Percentiles rank a stretch among this genome's conserved stretches.
Evolutionary conservation across 2,113 vertebrate species (phyloP).

Genomic region (Pontoporia blainvillei): DNA sequence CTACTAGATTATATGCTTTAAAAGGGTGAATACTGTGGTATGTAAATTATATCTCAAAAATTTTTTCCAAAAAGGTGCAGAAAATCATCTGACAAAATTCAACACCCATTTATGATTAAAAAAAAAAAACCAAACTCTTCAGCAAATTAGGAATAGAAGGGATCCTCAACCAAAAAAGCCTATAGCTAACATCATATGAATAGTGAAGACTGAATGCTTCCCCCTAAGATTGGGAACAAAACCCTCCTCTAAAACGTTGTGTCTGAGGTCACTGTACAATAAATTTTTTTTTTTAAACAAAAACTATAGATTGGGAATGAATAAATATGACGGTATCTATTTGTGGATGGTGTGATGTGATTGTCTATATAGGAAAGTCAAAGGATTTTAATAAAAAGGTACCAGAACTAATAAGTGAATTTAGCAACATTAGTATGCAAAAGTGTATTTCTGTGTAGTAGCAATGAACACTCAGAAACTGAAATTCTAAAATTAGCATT

Average conservation of each 20-base stretch:
- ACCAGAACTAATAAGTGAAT: neutral
- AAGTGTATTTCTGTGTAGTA: neutral
- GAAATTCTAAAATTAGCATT: neutral
- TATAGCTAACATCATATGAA: neutral
- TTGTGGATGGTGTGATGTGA: neutral
- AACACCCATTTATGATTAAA: neutral
- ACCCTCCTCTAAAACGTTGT: neutral
- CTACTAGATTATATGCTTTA: neutral
- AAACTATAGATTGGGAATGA: neutral
- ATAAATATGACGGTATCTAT: neutral
- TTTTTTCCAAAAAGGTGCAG: neutral
- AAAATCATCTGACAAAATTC: neutral
- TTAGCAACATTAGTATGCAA: neutral
- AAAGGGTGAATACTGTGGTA: neutral
- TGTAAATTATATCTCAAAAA: neutral
- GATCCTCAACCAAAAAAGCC: neutral
- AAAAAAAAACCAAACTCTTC: neutral
- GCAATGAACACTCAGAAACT: neutral
- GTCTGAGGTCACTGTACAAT: neutral
- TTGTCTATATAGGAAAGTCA: neutral
- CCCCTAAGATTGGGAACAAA: neutral
- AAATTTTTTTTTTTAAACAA: neutral
- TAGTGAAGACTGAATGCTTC: neutral
- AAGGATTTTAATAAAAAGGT: neutral
- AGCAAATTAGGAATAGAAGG: neutral